Evolutionary conservation across 2,797 vertebrate species (phyloP), one percentile per base, ranked within the genome.

Genomic region (Cryptoprocta ferox): DNA sequence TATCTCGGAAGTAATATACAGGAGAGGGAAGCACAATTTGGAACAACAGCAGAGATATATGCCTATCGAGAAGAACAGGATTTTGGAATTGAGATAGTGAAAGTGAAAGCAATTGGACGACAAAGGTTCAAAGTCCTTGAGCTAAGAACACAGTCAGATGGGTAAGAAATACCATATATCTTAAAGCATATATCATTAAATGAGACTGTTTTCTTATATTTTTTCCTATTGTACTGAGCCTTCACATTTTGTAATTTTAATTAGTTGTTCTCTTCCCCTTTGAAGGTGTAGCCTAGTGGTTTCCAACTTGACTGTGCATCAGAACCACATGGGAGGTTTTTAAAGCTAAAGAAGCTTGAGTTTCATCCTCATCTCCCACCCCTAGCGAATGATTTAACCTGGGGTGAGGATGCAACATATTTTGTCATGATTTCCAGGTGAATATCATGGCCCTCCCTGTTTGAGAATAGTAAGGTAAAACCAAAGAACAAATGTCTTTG

Each of bases 21-120:
- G 89, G 98, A 99, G 90, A 98, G 99, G 82, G 98, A 99, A 97
- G 99, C 99, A 1, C 99, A 99, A 91, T 99, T 99, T 98, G 99
- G 99, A 92, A 99, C 99, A 0, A 99, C 99, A 32, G 99, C 99
- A 65, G 99, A 99, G 98, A 99, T 99, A 97, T 99, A 99, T 79
- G 99, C 99, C 63, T 99, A 99, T 97, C 98, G 99, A 48, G 99
- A 99, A 98, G 99, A 99, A 96, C 99, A 99, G 97, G 99, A 99
- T 35, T 99, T 99, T 3, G 99, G 99, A 56, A 99, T 99, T 42
- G 99, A 99, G 98, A 99, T 99, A 0, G 99, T 99, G 86, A 99
- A 99, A 99, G 99, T 99, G 98, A 99, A 99, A 98, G 99, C 99
- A 28, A 97, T 99, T 56, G 99, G 99, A 93, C 99, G 99, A 96